Evolutionary conservation across 2,797 vertebrate species (phyloP), one percentile per base, ranked within the genome.

Genomic region (Scomberomorus guttatus): DNA sequence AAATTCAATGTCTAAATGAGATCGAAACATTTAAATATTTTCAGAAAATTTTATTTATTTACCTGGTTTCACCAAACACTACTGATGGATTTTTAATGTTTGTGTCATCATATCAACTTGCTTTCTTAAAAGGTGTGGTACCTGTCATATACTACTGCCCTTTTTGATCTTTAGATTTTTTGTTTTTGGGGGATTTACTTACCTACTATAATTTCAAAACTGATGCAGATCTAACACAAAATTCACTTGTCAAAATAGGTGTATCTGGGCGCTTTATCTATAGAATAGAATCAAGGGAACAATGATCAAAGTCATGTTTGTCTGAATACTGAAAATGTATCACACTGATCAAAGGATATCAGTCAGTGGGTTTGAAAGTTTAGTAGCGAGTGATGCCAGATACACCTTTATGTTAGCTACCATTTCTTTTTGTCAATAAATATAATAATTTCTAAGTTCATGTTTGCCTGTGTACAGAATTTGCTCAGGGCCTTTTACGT

Each of bases 271-370:
- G 46, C 13, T 29, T n/a, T 2, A 54, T 59, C 20, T 61, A 20
- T 39, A 59, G 39, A 34, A 68, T 22, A 20, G 51, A 18, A 74
- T 77, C 64, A 84, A 65, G 27, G 22, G 2, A 42, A 44, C 22
- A 25, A 39, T 39, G 56, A 62, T 74, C 69, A 71, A 75, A 70
- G 69, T 18, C 9, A 13, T 12, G 20, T 11, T 24, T 18, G 56
- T 44, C 46, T 72, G 54, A 34, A 54, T 55, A 75, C 6, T 14
- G 8, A 57, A 10, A 15, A 51, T 1, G 10, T n/a, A 24, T 42
- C 50, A 62, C 13, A n/a, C 6, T 3, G 2, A 68, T 73, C 22
- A 72, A 77, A 74, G 58, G 10, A 25, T 17, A 55, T 1, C 22
- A 80, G 51, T 69, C 66, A 3, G 32, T 52, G 6, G 24, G 14